Evolutionary conservation across 2,797 vertebrate species (phyloP), one percentile per base, ranked within the genome.

Genomic region (Hippocampus kuda): DNA sequence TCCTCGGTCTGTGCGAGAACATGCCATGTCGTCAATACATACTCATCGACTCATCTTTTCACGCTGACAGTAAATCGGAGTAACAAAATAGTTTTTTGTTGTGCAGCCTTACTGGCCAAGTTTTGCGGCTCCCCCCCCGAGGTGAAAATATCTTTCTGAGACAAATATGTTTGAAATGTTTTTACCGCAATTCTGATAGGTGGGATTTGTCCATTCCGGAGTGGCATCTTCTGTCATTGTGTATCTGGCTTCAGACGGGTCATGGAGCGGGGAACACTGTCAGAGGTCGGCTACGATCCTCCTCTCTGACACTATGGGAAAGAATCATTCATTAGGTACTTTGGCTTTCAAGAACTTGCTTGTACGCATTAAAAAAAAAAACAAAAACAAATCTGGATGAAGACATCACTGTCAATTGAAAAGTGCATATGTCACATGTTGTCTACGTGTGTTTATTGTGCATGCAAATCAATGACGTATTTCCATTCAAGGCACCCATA

Each of bases 191-290:
- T 75, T 22, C 75, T 34, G 77, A 57, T 80, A 98, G 96, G 92
- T 96, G 65, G 94, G 90, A 72, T 99, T 98, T 77, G 86, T 78
- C 70, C 90, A 88, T 72, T 91, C 94, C 0, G 92, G 90, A 49
- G 88, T 94, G 65, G 92, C 94, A 46, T 87, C 88, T 2, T 92
- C 94, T 27, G 79, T 99, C 71, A 91, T 96, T 68, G 73, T 99
- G 72, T 98, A 96, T 85, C 79, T 99, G 83, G 91, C 90, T 0
- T 92, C 92, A 54, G 93, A 95, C 3, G 93, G 96, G 1, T 81
- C 82, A 0, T 75, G 78, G 79, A 85, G 89, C 26, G 86, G 83
- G 15, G 89, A 91, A 44, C 88, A 87, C 72, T 92, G 69, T 79
- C 92, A 67, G 68, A 83, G 90, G 0, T 90, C 87, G 18, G 92